Base-by-base conservation (phyloP, 2,888 invertebrate genomes). In the Heteropelma amictum region DNA sequence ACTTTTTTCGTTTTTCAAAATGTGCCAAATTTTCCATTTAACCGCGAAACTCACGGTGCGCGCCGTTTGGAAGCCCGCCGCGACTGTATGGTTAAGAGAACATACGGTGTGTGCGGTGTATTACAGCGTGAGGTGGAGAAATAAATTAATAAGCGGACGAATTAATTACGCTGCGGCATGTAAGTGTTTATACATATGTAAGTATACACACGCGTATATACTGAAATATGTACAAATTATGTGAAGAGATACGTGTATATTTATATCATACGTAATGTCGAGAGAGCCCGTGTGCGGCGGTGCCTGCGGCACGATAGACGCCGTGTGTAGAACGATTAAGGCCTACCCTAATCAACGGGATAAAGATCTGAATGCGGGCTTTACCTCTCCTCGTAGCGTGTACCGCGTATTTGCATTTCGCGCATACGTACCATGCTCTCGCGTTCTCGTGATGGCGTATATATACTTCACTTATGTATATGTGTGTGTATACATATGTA, bases 81-180 rank as follows among this genome's bases (percentile, higher is more conserved):
- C 45, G n/a, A n/a, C n/a, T n/a, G n/a, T n/a, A 45, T 45, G 12
- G 23, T 21, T 45, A 45, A 45, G 56, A 26, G 40, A 26, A 28
- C n/a, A 17, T 45, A 33, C 35, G n/a, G n/a, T 33, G 38, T 14
- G 30, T 47, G 56, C 38, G 40, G n/a, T 40, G 17, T 23, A 71
- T 10, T 40, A 58, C 70, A 64, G 40, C 61, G 75, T 71, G 67
- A 53, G 60, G 75, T 56, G 49, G 67, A 61, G 71, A 75, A 80
- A 78, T 77, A 78, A 80, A 80, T 80, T 79, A 80, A 80, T 80
- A 80, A 80, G 68, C 75, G 69, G 77, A 77, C 69, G 76, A 79
- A 78, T 79, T 79, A 80, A 80, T 80, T 80, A 78, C 78, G 75
- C 70, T 28, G 69, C 51, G 26, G 54, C 77, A 77, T 73, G 78